A percentile compares a stretch with the other conserved stretches of the same genome.
Conservation (phyloP, 2,113 vertebrate species). For the Pungitius pungitius region DNA sequence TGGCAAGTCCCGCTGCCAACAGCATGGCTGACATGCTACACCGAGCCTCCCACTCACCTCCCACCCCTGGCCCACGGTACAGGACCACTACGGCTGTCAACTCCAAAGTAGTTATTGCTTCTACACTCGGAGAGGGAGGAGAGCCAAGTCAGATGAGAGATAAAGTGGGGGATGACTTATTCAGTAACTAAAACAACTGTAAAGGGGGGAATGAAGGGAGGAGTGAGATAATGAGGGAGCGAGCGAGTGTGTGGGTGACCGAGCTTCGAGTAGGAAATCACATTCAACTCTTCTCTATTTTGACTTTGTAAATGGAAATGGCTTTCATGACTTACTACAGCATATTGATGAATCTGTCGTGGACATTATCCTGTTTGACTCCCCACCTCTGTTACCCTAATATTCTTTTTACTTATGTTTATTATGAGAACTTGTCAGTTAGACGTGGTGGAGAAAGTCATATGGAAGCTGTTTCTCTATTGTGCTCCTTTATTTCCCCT, state of each 20-base stretch:
- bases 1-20: conserved; percentile 63
- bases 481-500: conserved; percentile 27
- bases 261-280: conserved; percentile 10
- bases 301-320: conserved; percentile 34
- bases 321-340: conserved; percentile 14
- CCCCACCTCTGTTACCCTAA: conserved; percentile 2
- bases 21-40: conserved; percentile 66
- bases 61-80: conserved; percentile 56
- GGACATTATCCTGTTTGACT: conserved; percentile 12
- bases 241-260: conserved; percentile 26
- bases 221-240: conserved; percentile 56
- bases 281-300: conserved; percentile 36
- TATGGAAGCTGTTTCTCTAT: conserved; percentile 31
- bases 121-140: conserved; percentile 44
- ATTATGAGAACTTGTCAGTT: conserved; percentile 6
- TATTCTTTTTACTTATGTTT: conserved; percentile 27
- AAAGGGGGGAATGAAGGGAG: conserved; percentile 48
- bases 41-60: conserved; percentile 73
- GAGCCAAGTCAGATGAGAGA: conserved; percentile 36
- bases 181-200: conserved; percentile 53
- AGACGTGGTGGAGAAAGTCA: conserved; percentile 6
- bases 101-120: conserved; percentile 58
- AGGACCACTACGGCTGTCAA: conserved; percentile 67
- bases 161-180: conserved; percentile 40
- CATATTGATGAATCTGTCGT: conserved; percentile 30